These are phyloP conservation scores for Dicrostonyx torquatus DNA, from an alignment of 2,797 vertebrate genomes.

Conservation along the genomic window DNA sequence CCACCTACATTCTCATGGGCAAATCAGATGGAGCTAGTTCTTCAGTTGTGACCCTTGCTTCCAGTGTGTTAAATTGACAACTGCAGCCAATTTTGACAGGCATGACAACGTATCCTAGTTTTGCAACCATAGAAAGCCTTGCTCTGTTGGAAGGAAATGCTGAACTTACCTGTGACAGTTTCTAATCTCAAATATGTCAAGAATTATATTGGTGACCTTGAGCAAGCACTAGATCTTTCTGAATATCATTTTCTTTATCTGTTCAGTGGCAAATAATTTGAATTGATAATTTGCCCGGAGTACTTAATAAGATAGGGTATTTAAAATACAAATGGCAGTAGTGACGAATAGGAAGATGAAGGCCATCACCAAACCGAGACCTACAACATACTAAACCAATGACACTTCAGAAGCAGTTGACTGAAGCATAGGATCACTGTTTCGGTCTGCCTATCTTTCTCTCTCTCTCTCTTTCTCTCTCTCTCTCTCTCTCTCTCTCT, in stretches of 20 bases:
- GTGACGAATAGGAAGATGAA: not conserved
- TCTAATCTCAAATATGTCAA: slow-evolving; percentile 47
- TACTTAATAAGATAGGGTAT: not conserved
- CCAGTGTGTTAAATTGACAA: not conserved
- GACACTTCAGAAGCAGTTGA: not conserved
- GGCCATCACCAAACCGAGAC: not conserved
- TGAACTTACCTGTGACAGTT: not conserved
- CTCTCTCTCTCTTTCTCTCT: not conserved
- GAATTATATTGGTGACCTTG: not conserved
- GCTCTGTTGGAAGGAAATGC: not conserved
- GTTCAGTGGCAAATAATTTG: slow-evolving; percentile 13
- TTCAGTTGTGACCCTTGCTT: not conserved
- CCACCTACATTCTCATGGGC: not conserved
- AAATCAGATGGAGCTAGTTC: not conserved
- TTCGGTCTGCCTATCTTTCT: not conserved
- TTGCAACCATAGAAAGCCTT: not conserved
- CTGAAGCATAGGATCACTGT: not conserved
- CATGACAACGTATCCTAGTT: not conserved
- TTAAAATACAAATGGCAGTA: not conserved
- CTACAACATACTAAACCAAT: not conserved
- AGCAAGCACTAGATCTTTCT: not conserved
- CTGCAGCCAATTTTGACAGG: not conserved
- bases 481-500: not conserved
- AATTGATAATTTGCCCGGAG: slow-evolving; percentile 20
- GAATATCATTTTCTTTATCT: slow-evolving; percentile 12